These are phyloP conservation scores for Bruchidius siliquastri DNA, from an alignment of 2,888 invertebrate genomes.

Conservation along the genomic window DNA sequence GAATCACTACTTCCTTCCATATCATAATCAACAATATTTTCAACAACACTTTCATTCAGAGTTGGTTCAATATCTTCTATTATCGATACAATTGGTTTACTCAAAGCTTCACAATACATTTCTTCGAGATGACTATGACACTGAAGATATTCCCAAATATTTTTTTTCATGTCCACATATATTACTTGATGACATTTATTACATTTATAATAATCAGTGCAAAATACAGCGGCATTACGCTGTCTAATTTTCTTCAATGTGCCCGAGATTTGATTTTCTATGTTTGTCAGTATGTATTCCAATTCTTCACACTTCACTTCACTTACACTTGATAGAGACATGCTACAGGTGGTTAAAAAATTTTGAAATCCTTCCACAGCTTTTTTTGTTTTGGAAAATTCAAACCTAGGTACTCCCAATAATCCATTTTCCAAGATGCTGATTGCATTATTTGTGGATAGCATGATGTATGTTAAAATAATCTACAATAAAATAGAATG, in stretches of 20 bases:
- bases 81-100: constrained; percentile 8
- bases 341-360: constrained; percentile 23
- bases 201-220: constrained; percentile 21
- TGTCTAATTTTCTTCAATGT: constrained; percentile 9
- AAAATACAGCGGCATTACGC: constrained; percentile 14
- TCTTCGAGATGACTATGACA: constrained; percentile 31
- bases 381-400: constrained; percentile 13
- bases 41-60: constrained; percentile 2
- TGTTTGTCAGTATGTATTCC: constrained; percentile 22
- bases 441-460: not conserved
- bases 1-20: constrained; percentile 4
- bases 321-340: constrained; percentile 19
- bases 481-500: too few relatives aligned
- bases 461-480: not conserved
- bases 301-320: constrained; percentile 19
- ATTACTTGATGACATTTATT: constrained; percentile 24
- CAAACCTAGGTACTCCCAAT: not conserved
- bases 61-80: constrained; percentile 18
- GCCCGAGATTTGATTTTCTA: constrained; percentile 27
- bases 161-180: constrained; percentile 15
- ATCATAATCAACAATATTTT: constrained; percentile 2
- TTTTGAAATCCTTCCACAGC: constrained; percentile 24
- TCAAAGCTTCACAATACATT: constrained; percentile 17
- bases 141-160: constrained; percentile 29
- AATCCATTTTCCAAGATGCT: not conserved